Percentiles rank a stretch among this genome's conserved stretches.
Evolutionary conservation across 2,888 invertebrate species (phyloP).

Genomic region (Callosobruchus maculatus): DNA sequence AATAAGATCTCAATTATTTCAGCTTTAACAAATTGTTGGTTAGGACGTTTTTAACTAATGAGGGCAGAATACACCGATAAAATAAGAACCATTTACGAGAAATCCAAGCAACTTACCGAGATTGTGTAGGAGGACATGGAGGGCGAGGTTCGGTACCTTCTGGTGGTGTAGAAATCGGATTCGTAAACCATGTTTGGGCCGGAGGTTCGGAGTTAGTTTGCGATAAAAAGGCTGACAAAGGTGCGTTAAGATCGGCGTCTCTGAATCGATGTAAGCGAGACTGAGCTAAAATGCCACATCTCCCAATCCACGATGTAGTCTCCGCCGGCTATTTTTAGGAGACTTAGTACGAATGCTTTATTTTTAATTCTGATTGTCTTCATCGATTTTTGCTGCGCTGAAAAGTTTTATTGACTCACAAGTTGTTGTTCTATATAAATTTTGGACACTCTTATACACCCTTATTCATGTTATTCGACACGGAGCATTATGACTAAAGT

Average conservation of each 20-base stretch:
- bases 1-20: no score
- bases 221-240: conserved; percentile 16
- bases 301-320: background rate
- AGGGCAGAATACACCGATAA: no score
- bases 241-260: conserved; percentile 33
- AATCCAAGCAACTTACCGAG: conserved; percentile 64
- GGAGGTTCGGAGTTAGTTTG: conserved; percentile 12
- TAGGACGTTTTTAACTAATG: no score
- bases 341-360: background rate
- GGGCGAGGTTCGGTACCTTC: conserved; percentile 73
- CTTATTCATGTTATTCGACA: no score
- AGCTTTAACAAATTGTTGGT: no score
- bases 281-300: background rate
- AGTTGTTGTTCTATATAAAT: background rate
- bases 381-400: background rate
- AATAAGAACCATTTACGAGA: background rate
- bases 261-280: conserved; percentile 33
- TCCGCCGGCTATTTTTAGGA: background rate
- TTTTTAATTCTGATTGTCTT: background rate
- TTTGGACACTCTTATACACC: background rate
- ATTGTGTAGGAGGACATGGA: conserved; percentile 68
- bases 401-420: background rate
- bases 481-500: no score
- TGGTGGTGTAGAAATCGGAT: conserved; percentile 87
- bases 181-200: conserved; percentile 79